Evolutionary conservation across 37 sponge, comb jelly and placozoan genomes (phyloP).

Genomic region (Tethya wilhelma): DNA sequence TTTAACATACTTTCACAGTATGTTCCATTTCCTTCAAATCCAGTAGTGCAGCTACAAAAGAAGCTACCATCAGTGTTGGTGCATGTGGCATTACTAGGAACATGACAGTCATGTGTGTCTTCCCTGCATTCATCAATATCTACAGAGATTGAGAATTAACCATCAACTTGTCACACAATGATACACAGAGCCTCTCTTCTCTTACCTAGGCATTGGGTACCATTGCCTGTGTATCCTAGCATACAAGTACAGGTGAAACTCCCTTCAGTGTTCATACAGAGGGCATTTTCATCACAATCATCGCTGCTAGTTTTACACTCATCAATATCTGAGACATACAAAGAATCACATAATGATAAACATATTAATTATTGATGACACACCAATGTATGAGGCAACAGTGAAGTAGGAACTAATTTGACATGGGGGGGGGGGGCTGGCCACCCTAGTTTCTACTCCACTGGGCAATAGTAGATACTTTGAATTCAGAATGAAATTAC

Average conservation of each 20-base stretch:
- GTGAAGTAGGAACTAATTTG: too few relatives aligned
- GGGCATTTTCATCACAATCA: neutral
- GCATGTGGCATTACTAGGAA: neutral
- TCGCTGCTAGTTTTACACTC: slow-evolving; percentile 16
- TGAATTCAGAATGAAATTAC: too few relatives aligned
- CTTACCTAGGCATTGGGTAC: slow-evolving; percentile 9
- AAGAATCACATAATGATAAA: too few relatives aligned
- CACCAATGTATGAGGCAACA: too few relatives aligned
- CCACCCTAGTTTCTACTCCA: too few relatives aligned
- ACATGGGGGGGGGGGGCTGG: too few relatives aligned
- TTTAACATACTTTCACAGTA: neutral
- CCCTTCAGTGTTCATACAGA: slow-evolving; percentile 56
- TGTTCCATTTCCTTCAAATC: too few relatives aligned
- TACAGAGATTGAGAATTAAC: neutral
- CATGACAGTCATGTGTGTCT: neutral
- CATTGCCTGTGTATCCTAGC: slow-evolving; percentile 35
- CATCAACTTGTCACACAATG: neutral
- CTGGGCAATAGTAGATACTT: too few relatives aligned
- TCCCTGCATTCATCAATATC: slow-evolving; percentile 26
- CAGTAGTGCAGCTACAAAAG: slow-evolving; percentile 17
- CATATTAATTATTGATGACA: too few relatives aligned
- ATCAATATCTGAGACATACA: slow-evolving; percentile 38
- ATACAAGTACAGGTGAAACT: slow-evolving; percentile 38
- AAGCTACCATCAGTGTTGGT: slow-evolving; percentile 23
- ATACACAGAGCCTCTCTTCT: neutral